Evolutionary conservation across 2,113 vertebrate species (phyloP), one percentile per base, ranked within the genome.

Genomic region (Bos indicus): DNA sequence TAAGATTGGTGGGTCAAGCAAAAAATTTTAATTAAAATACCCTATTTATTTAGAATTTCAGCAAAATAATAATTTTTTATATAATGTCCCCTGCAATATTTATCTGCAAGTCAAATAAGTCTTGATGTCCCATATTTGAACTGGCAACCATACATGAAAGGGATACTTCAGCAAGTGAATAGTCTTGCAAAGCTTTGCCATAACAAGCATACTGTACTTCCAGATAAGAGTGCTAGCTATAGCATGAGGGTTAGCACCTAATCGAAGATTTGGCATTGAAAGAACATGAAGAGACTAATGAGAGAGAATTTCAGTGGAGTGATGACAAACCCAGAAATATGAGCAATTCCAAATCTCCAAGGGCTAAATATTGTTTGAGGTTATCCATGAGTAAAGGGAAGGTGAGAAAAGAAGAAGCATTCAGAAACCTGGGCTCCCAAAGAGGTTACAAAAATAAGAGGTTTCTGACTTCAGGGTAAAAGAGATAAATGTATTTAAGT

Each of bases 281-380:
- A 90, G 74, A 94, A 92, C 36, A 94, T 40, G 4, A 96, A 88
- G 57, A 83, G 12, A 52, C 54, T 88, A 92, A 92, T 88, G 77
- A 94, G 54, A 33, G 46, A 88, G n/a, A 88, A 82, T 96, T 94
- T 94, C 62, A 93, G n/a, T 16, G 90, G 16, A 94, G 64, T 33
- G 43, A 81, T 83, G 87, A 92, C 36, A 91, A 74, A 59, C 16
- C 43, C 40, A 59, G 54, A 77, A 91, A 85, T 87, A 92, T 26
- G 33, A 48, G 84, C 36, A 92, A 94, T 90, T 85, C 43, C 67
- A 67, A 64, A 94, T 95, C 30, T 64, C 57, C 8, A 94, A 88
- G 21, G 40, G 4, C 21, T 88, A 92, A 89, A 87, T 74, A 85
- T 57, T 88, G 40, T 26, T 81, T 94, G 62, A 88, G 14, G 60